Evolutionary conservation across 1,140 invertebrate genomes (phyloP).

Genomic region (Drosophila lini): DNA sequence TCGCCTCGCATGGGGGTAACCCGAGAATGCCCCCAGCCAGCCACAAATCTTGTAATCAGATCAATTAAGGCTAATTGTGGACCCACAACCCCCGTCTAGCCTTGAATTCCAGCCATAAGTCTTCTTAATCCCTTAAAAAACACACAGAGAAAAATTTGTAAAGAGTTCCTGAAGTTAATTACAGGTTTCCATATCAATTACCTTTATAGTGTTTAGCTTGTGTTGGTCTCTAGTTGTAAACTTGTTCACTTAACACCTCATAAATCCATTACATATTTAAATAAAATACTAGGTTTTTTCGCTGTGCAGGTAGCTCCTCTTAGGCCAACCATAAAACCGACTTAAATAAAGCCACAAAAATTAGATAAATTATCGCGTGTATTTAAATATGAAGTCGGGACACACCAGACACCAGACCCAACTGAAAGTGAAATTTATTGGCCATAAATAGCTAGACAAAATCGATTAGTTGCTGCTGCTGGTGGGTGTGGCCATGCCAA

Average conservation of each 20-base stretch:
- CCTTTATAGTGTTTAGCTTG: not conserved
- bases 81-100: not conserved
- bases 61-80: slow-evolving; percentile 68
- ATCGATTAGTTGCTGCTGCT: slow-evolving; percentile 69
- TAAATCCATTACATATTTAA: not conserved
- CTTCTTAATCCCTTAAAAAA: not conserved
- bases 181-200: not conserved
- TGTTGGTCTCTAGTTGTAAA: not conserved
- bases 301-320: slow-evolving; percentile 19
- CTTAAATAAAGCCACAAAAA: slow-evolving; percentile 59
- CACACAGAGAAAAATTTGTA: not conserved
- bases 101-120: slow-evolving; percentile 3
- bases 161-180: not conserved
- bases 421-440: slow-evolving; percentile 81
- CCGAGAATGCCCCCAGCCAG: slow-evolving; percentile 21
- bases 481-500: slow-evolving; percentile 70
- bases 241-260: not conserved
- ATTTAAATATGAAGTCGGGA: slow-evolving; percentile 64
- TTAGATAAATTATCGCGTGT: slow-evolving; percentile 55
- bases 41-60: slow-evolving; percentile 60
- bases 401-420: slow-evolving; percentile 51
- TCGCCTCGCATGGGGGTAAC: slow-evolving; percentile 36
- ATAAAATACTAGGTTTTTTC: slow-evolving; percentile 3
- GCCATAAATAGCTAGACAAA: slow-evolving; percentile 77
- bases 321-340: slow-evolving; percentile 34